Evolutionary conservation across 1,140 invertebrate species (phyloP), one percentile per base, ranked within the genome.

Genomic region (Camponotus floridanus): DNA sequence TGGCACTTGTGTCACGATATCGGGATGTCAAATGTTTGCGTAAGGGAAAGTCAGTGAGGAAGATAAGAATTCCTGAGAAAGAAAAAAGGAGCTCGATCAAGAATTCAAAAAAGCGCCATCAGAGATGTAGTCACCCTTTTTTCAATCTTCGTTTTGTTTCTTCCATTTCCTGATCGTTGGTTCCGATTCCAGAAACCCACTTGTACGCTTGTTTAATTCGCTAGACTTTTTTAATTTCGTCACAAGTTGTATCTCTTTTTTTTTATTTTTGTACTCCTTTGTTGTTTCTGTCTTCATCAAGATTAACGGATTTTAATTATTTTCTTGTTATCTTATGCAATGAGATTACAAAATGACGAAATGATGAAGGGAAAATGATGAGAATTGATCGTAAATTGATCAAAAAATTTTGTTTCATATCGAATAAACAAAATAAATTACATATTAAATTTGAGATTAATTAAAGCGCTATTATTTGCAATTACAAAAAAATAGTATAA

Each of bases 101-200:
- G 65, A 73, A 83, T 79, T 79, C 36, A 76, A 79, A 67, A 85
- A 79, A 33, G 51, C 51, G 33, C 73, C 55, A 81, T 81, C 55
- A 61, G 26, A 51, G 74, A 67, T 62, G 57, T 26, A 62, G 61
- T 85, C 62, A 36, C 39, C 64, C 45, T 73, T 86, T 86, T 83
- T 86, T 86, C 78, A 86, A 86, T 86, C 79, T 86, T 79, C 85
- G 85, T 36, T 86, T 86, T 61, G 36, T 57, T 59, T 26, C 36
- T 86, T 84, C 21, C 39, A 86, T 86, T 86, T 86, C 85, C 85
- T 84, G 85, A 33, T 59, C 68, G 57, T 73, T 86, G n/a, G 55
- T 51, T 45, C 21, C 21, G 78, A 64, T 57, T 62, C 55, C 36
- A 13, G 42, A 51, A 18, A 86, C 39, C 48, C 48, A 13, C 13